Conservation (phyloP, 2,113 vertebrate genomes). For the Phyllopteryx taeniolatus region DNA sequence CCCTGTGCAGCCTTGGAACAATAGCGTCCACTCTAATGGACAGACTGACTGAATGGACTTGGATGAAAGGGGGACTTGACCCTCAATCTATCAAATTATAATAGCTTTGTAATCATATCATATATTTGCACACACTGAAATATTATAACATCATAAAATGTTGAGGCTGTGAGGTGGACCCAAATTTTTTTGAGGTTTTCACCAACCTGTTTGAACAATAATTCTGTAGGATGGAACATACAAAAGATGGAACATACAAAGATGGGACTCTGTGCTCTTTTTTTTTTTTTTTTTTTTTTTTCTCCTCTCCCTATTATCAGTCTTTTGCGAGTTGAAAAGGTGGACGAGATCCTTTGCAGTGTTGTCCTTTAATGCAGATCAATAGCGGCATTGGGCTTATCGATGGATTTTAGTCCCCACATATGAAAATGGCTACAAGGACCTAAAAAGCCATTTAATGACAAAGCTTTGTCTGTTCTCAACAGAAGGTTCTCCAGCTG, state of each 20-base stretch:
- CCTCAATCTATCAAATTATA: conserved; percentile 30
- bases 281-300: background rate
- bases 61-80: conserved; percentile 25
- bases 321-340: background rate
- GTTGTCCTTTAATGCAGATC: conserved; percentile 11
- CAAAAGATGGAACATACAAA: no score
- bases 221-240: background rate
- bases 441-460: background rate
- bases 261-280: no score
- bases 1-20: conserved; percentile 53
- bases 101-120: conserved; percentile 11
- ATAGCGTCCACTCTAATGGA: conserved; percentile 60
- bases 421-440: background rate
- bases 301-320: background rate
- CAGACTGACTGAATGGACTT: conserved; percentile 41
- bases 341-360: background rate
- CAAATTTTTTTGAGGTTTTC: background rate
- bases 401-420: background rate
- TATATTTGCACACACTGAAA: background rate
- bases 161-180: background rate
- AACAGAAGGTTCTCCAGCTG: background rate
- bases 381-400: background rate
- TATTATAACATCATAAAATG: conserved; percentile 1
- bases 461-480: no score
- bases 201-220: background rate